A percentile compares a stretch with the other conserved stretches of the same genome.
These are phyloP conservation scores for Pangasianodon hypophthalmus DNA, from an alignment of 2,113 vertebrate species.

Conservation along the genomic window DNA sequence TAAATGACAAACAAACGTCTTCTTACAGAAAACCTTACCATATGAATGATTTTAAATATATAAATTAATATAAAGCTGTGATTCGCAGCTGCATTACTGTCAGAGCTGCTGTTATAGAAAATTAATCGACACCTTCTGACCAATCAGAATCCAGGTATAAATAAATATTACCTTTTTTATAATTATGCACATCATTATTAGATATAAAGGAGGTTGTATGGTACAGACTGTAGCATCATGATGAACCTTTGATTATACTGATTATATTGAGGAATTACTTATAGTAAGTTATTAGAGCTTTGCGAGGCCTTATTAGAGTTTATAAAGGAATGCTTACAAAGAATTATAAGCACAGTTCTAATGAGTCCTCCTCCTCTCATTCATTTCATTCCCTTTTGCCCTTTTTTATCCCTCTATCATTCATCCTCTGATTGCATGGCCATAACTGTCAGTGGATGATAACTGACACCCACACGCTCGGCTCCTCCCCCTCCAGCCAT, in stretches of 20 bases:
- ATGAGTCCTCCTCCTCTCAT: slow-evolving; percentile 62
- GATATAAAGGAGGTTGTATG: not conserved
- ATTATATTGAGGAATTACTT: not conserved
- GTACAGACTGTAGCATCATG: not conserved
- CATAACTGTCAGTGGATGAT: slow-evolving; percentile 71
- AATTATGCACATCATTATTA: not conserved
- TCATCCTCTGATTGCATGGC: slow-evolving; percentile 65
- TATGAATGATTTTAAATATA: not conserved
- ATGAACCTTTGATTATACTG: not conserved
- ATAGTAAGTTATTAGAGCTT: not conserved
- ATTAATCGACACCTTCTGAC: not conserved
- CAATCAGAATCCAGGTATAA: not conserved
- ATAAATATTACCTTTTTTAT: not conserved
- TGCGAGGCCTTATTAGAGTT: not conserved
- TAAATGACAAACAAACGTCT: not conserved
- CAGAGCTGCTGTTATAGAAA: not conserved
- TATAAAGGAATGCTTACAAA: not conserved
- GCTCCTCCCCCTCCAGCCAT: slow-evolving; percentile 38
- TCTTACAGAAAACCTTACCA: not conserved
- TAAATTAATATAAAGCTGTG: not conserved
- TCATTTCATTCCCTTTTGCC: slow-evolving; percentile 40
- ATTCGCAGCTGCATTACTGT: too few species aligned
- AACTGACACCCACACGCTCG: slow-evolving; percentile 61
- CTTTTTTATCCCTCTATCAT: slow-evolving; percentile 50
- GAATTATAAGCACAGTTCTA: not conserved